Conservation (phyloP, 2,888 invertebrate genomes). For the Crematogaster levior region DNA sequence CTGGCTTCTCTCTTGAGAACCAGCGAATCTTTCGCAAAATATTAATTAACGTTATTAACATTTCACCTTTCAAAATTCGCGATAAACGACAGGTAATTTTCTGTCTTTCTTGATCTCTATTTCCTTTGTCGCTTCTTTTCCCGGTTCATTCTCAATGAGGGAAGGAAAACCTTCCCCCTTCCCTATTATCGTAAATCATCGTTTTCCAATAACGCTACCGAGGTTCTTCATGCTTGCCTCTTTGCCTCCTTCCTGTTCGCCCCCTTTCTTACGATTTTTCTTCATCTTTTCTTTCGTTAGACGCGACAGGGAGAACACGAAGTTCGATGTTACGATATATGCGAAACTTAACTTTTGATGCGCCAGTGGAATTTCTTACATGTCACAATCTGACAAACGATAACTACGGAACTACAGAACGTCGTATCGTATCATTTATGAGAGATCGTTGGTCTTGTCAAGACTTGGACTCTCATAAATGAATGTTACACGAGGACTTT, state of each 20-base stretch:
- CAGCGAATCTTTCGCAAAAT: slow-evolving; percentile 87
- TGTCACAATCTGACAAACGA: slow-evolving; percentile 4
- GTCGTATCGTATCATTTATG: background rate
- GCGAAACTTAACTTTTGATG: slow-evolving; percentile 26
- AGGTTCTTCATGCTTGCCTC: slow-evolving; percentile 81
- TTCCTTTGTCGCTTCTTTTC: slow-evolving; percentile 49
- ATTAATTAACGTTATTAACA: slow-evolving; percentile 89
- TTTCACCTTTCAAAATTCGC: slow-evolving; percentile 86
- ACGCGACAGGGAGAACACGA: background rate
- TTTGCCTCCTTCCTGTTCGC: slow-evolving; percentile 47
- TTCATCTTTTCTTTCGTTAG: slow-evolving; percentile 59
- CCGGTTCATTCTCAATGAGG: slow-evolving; percentile 55
- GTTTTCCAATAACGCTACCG: slow-evolving; percentile 87
- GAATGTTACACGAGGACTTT: background rate
- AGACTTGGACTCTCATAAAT: background rate
- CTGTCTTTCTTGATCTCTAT: slow-evolving; percentile 58
- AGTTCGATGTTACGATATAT: slow-evolving; percentile 20
- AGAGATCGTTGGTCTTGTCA: slow-evolving; percentile 4
- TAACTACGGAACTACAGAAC: background rate
- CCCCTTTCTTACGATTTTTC: slow-evolving; percentile 53
- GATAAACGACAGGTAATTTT: slow-evolving; percentile 59
- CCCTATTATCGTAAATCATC: slow-evolving; percentile 89
- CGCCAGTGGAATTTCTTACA: slow-evolving; percentile 22
- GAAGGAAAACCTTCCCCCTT: slow-evolving; percentile 73
- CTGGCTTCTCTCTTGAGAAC: slow-evolving; percentile 68